Evolutionary conservation across 1,140 invertebrate genomes (phyloP).

Genomic region (Euschistus heros): DNA sequence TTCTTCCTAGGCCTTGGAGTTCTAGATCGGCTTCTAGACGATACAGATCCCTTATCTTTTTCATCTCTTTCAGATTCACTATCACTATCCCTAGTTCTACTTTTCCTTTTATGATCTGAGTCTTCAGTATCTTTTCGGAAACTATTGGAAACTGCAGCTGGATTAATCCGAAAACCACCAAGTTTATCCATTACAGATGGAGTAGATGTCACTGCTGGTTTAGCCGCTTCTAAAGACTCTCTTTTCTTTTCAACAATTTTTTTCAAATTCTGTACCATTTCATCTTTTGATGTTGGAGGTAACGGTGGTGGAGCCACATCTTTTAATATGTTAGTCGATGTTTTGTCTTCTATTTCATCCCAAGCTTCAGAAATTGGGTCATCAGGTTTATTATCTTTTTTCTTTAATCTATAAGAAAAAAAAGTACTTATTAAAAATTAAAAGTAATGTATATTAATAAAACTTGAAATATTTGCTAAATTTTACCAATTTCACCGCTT

Average conservation of each 20-base stretch:
- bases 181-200: constrained; percentile 53
- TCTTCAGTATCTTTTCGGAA: constrained; percentile 38
- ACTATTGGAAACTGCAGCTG: constrained; percentile 38
- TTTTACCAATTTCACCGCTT: not conserved
- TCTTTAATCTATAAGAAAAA: constrained; percentile 36
- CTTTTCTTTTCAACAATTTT: constrained; percentile 36
- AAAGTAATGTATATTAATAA: not conserved
- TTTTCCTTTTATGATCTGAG: constrained; percentile 27
- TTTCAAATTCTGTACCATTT: constrained; percentile 30
- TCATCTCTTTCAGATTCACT: constrained; percentile 27
- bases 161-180: constrained; percentile 35
- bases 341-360: constrained; percentile 31
- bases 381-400: constrained; percentile 35
- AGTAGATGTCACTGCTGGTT: constrained; percentile 33
- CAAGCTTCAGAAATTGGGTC: constrained; percentile 28
- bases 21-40: constrained; percentile 42
- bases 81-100: constrained; percentile 31
- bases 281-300: constrained; percentile 26
- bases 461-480: not conserved
- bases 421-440: not conserved
- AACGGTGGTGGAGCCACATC: constrained; percentile 25
- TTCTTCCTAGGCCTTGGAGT: constrained; percentile 33
- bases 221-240: constrained; percentile 36
- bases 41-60: constrained; percentile 33
- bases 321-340: constrained; percentile 27